phyloP scores from a whole-genome alignment of 2,113 vertebrate species.

The Solea senegalensis region DNA sequence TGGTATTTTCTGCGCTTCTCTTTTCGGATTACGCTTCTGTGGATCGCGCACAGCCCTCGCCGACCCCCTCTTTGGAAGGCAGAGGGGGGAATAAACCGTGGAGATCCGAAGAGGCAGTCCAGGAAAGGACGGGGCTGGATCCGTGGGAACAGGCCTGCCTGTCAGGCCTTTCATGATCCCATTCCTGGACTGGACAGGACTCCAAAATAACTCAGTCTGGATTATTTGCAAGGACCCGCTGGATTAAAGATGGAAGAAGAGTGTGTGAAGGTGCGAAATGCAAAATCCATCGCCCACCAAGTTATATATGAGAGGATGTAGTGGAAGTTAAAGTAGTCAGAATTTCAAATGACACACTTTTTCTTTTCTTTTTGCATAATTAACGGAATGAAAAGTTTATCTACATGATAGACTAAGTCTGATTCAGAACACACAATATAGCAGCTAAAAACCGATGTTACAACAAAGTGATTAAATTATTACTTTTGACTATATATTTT shows the following conservation, averaged over 20 bases:
- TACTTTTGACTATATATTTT: too few relatives aligned
- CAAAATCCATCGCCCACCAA: slow-evolving; percentile 28
- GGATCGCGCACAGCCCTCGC: slow-evolving; percentile 44
- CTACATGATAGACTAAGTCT: too few relatives aligned
- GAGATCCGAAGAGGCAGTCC: slow-evolving; percentile 80
- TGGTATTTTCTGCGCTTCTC: slow-evolving; percentile 52
- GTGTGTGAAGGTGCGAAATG: slow-evolving; percentile 26
- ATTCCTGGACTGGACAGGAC: slow-evolving; percentile 60
- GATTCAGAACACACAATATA: too few relatives aligned
- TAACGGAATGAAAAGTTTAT: too few relatives aligned
- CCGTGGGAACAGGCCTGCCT: slow-evolving; percentile 80
- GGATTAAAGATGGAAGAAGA: slow-evolving; percentile 42
- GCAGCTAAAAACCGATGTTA: too few relatives aligned
- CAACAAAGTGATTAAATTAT: too few relatives aligned
- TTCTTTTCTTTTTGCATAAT: neutral
- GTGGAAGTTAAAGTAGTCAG: slow-evolving; percentile 51
- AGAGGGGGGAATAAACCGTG: slow-evolving; percentile 63
- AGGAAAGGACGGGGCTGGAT: slow-evolving; percentile 86
- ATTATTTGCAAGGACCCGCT: slow-evolving; percentile 34
- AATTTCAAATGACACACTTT: slow-evolving; percentile 29
- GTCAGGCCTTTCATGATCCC: slow-evolving; percentile 70
- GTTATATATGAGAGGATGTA: slow-evolving; percentile 35
- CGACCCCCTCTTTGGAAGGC: slow-evolving; percentile 61
- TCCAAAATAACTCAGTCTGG: slow-evolving; percentile 46
- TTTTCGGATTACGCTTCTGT: slow-evolving; percentile 56